phyloP scores from a whole-genome alignment of 2,888 invertebrate species.

The Uloborus plumipes region DNA sequence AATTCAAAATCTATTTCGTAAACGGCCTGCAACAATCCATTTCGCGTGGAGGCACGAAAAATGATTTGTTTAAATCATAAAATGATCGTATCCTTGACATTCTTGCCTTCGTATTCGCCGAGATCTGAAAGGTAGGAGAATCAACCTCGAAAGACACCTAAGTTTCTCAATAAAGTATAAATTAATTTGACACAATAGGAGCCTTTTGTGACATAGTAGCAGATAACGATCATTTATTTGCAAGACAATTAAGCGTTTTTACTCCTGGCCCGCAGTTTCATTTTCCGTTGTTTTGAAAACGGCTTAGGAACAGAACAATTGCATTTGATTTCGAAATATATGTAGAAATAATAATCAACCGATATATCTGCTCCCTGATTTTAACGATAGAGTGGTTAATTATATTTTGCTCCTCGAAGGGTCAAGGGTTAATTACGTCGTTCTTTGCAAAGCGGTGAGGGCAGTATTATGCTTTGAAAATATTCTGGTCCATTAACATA shows the following conservation, averaged over 20 bases:
- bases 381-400: slow-evolving; percentile 53
- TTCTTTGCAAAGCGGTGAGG: neutral
- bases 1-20: too few relatives aligned
- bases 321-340: slow-evolving; percentile 33
- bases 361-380: slow-evolving; percentile 40
- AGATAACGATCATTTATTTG: slow-evolving; percentile 61
- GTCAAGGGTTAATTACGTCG: slow-evolving; percentile 51
- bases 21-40: too few relatives aligned
- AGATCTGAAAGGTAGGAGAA: slow-evolving; percentile 34
- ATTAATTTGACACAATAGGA: slow-evolving; percentile 46
- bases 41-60: slow-evolving; percentile 11
- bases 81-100: slow-evolving; percentile 53
- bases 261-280: slow-evolving; percentile 3
- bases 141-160: slow-evolving; percentile 23
- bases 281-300: slow-evolving; percentile 28
- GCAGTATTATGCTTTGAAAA: slow-evolving; percentile 14
- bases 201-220: slow-evolving; percentile 45
- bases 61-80: neutral
- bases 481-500: slow-evolving; percentile 20
- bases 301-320: slow-evolving; percentile 41
- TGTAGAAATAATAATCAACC: slow-evolving; percentile 31
- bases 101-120: slow-evolving; percentile 27
- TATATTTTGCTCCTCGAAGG: slow-evolving; percentile 34
- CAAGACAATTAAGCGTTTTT: slow-evolving; percentile 44
- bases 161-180: slow-evolving; percentile 56